phyloP scores from a whole-genome alignment of 2,113 vertebrate species.

The Psammodynastes pulverulentus region DNA sequence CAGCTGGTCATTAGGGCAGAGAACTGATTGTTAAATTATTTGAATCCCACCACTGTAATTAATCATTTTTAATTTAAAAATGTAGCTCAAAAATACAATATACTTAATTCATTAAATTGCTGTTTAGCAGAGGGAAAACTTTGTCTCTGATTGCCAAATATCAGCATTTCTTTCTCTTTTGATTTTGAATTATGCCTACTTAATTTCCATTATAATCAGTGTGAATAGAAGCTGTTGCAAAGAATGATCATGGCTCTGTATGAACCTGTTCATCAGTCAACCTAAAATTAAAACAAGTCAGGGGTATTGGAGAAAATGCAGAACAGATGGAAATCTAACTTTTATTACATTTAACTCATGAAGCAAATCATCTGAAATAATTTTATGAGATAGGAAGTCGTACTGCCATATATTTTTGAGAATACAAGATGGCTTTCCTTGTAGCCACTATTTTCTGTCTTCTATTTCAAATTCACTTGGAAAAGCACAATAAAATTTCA shows the following conservation, averaged over 20 bases:
- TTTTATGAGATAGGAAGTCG: neutral
- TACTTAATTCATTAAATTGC: neutral
- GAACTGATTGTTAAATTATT: no score
- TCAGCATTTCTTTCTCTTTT: neutral
- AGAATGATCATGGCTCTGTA: neutral
- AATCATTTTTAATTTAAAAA: neutral
- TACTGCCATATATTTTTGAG: neutral
- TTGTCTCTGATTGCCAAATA: neutral
- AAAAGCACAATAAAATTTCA: neutral
- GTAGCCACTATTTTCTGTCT: neutral
- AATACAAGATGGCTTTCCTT: neutral
- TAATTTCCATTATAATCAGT: neutral
- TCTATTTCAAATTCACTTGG: neutral
- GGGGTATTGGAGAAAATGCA: neutral
- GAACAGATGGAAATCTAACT: constrained; percentile 4
- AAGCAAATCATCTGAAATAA: constrained; percentile 11
- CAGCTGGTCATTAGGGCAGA: no score
- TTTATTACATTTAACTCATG: constrained; percentile 22
- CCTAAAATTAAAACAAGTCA: constrained; percentile 1
- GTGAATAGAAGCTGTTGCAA: neutral
- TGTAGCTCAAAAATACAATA: neutral
- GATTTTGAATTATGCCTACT: neutral
- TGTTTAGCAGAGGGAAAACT: neutral
- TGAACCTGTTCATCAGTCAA: neutral
- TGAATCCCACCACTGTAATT: no score